These are phyloP conservation scores for Sorex maritimensis DNA, from an alignment of 2,797 vertebrate genomes.

Conservation along the genomic window DNA sequence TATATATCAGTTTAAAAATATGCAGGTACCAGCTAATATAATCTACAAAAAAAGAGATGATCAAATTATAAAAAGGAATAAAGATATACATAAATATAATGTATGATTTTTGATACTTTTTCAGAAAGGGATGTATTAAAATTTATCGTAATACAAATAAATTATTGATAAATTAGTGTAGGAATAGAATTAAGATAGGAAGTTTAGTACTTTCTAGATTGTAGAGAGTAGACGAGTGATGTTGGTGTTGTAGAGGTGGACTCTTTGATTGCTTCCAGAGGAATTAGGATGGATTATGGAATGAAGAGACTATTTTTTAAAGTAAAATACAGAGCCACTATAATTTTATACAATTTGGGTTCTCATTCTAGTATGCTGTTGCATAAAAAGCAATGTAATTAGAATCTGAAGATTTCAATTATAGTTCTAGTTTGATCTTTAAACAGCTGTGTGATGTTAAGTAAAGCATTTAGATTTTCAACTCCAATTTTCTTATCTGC, in stretches of 20 bases:
- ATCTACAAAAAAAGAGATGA: neutral
- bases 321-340: too few relatives aligned
- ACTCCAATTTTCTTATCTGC: constrained; percentile 28
- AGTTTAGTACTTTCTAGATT: neutral
- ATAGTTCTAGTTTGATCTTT: constrained; percentile 7
- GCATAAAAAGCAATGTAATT: neutral
- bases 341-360: neutral
- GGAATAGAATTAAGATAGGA: neutral
- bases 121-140: neutral
- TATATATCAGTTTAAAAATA: neutral
- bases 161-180: neutral
- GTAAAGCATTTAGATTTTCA: constrained; percentile 53
- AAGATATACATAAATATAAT: neutral
- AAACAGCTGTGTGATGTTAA: constrained; percentile 33
- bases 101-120: neutral
- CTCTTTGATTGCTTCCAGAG: neutral
- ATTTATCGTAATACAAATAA: neutral
- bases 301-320: neutral
- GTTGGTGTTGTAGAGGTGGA: neutral
- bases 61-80: neutral
- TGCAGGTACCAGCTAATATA: neutral
- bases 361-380: neutral
- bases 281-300: neutral
- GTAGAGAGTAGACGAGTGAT: neutral
- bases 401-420: constrained; percentile 10